A percentile compares a stretch with the other conserved stretches of the same genome.
Evolutionary conservation across 2,113 vertebrate species (phyloP).

Genomic region (Tinamus guttatus): DNA sequence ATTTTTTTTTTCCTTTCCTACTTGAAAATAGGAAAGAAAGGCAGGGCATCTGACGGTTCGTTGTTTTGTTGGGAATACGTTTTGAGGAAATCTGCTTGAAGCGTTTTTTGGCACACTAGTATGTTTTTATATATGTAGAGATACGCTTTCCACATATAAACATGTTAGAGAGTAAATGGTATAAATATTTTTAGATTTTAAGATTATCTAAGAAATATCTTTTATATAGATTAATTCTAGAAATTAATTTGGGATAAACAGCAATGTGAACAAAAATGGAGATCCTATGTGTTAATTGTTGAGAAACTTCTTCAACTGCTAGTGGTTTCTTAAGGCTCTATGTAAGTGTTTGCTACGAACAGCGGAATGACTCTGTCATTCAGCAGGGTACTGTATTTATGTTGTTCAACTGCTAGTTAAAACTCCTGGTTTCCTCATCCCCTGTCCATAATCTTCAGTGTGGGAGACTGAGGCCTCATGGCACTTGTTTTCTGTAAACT

Average conservation of each 20-base stretch:
- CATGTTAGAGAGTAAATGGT: neutral
- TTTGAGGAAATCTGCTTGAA: neutral
- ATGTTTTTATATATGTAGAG: neutral
- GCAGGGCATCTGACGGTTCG: neutral
- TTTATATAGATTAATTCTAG: neutral
- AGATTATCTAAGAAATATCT: neutral
- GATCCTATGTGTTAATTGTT: neutral
- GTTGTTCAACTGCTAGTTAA: neutral
- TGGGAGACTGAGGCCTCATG: neutral
- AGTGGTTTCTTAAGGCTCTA: neutral
- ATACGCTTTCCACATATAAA: neutral
- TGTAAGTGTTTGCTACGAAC: neutral
- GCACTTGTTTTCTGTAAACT: neutral
- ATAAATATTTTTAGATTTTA: neutral
- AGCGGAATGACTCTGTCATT: neutral
- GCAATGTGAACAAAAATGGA: neutral
- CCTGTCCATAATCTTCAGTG: neutral
- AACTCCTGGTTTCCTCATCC: neutral
- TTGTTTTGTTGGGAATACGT: neutral
- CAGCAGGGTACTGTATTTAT: neutral
- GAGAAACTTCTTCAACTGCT: neutral
- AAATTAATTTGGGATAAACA: neutral
- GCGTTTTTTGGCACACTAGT: neutral
- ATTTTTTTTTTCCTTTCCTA: neutral
- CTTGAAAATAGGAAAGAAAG: neutral